A percentile compares a stretch with the other conserved stretches of the same genome.
These are phyloP conservation scores for Papilio elwesi DNA, from an alignment of 2,888 invertebrate genomes.

Conservation along the genomic window DNA sequence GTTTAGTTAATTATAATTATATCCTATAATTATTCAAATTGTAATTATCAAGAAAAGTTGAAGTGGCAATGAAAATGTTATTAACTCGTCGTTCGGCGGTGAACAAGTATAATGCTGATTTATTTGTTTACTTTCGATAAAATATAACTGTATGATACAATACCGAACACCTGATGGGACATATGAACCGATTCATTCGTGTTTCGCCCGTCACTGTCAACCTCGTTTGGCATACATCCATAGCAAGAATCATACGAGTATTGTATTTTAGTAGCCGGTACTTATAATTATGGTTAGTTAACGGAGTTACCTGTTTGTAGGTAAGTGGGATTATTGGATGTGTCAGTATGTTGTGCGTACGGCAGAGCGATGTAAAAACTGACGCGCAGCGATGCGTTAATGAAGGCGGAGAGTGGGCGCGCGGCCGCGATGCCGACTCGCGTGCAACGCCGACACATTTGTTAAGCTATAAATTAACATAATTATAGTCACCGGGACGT, in stretches of 20 bases:
- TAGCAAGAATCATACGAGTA: background rate
- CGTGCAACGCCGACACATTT: constrained; percentile 60
- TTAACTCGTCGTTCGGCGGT: background rate
- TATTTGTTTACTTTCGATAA: too few species aligned
- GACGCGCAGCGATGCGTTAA: constrained; percentile 64
- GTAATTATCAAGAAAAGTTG: background rate
- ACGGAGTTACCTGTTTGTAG: constrained; percentile 34
- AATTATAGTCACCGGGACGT: constrained; percentile 20
- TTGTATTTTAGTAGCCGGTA: constrained; percentile 6
- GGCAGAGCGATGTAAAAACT: constrained; percentile 57
- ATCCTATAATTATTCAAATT: constrained; percentile 20
- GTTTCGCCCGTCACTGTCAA: background rate
- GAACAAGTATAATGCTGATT: too few species aligned
- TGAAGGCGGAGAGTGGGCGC: constrained; percentile 49
- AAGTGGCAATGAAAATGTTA: constrained; percentile 5
- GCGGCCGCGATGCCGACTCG: constrained; percentile 71
- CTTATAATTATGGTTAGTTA: constrained; percentile 15
- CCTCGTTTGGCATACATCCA: constrained; percentile 8
- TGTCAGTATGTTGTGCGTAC: constrained; percentile 40
- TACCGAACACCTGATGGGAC: too few species aligned
- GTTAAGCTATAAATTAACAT: constrained; percentile 29
- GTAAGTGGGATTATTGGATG: constrained; percentile 38
- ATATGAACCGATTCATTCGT: background rate
- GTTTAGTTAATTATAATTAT: constrained; percentile 15
- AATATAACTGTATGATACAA: too few species aligned